A percentile compares a stretch with the other conserved stretches of the same genome.
Conservation (phyloP, 2,797 vertebrate species). For the Pelodytes ibericus region DNA sequence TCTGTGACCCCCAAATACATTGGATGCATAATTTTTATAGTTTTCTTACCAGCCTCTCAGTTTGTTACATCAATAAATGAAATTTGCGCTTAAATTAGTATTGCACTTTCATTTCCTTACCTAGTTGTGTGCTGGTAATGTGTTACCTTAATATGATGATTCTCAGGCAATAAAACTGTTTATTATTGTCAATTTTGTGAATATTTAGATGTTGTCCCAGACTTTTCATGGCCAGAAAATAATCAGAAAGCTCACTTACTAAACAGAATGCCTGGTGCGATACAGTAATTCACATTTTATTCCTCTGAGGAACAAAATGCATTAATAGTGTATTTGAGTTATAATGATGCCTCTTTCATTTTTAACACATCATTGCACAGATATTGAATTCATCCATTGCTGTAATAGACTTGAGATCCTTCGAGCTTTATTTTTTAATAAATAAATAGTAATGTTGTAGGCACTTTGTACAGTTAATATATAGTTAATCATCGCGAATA, state of each 20-base stretch:
- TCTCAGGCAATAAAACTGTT: slow-evolving; percentile 35
- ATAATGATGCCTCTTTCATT: slow-evolving; percentile 88
- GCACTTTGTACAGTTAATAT: slow-evolving; percentile 43
- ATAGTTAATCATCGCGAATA: slow-evolving; percentile 42
- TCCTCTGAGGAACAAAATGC: slow-evolving; percentile 76
- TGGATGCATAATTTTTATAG: no score
- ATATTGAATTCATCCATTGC: slow-evolving; percentile 92
- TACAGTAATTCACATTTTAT: slow-evolving; percentile 73
- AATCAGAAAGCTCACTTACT: slow-evolving; percentile 49
- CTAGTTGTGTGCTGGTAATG: not conserved
- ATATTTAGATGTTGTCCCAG: slow-evolving; percentile 41
- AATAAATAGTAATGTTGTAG: slow-evolving; percentile 52
- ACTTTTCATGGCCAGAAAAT: slow-evolving; percentile 38
- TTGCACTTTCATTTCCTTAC: not conserved
- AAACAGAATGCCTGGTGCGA: slow-evolving; percentile 70
- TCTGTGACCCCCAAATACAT: no score
- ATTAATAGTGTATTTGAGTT: slow-evolving; percentile 83
- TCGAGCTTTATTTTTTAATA: slow-evolving; percentile 70
- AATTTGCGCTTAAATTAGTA: not conserved
- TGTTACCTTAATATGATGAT: not conserved
- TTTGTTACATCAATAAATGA: not conserved
- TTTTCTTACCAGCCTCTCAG: not conserved
- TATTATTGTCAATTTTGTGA: slow-evolving; percentile 34
- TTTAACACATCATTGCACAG: slow-evolving; percentile 88
- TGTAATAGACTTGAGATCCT: slow-evolving; percentile 79